Percentiles rank a stretch among this genome's conserved stretches.
These are phyloP conservation scores for Artibeus jamaicensis DNA, from an alignment of 2,797 vertebrate species.

Conservation along the genomic window DNA sequence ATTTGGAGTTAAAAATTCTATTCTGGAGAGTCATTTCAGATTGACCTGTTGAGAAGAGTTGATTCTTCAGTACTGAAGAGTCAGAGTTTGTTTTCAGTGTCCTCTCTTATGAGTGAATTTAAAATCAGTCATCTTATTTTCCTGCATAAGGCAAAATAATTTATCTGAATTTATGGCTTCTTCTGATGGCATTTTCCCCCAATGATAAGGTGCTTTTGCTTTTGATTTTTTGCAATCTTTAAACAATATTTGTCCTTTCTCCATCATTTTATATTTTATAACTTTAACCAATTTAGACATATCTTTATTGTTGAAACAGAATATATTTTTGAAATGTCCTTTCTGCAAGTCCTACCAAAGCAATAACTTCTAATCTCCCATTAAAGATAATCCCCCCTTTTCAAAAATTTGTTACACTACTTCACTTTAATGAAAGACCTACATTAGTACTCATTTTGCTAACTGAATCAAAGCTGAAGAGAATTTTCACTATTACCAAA, in stretches of 20 bases:
- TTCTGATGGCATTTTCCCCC: background rate
- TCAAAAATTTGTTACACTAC: background rate
- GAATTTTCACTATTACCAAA: background rate
- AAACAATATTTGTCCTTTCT: background rate
- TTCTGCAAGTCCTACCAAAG: background rate
- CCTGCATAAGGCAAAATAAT: slow-evolving; percentile 1
- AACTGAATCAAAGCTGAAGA: background rate
- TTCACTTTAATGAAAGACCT: background rate
- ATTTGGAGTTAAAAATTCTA: background rate
- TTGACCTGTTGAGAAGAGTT: background rate
- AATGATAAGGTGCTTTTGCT: background rate
- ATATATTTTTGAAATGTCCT: background rate
- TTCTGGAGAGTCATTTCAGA: background rate
- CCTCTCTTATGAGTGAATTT: background rate
- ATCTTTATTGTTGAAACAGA: background rate
- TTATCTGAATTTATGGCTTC: background rate
- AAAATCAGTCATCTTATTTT: background rate
- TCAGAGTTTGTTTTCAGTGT: background rate
- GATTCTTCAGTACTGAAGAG: background rate
- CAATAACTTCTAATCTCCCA: background rate
- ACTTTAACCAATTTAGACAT: background rate
- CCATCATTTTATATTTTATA: background rate
- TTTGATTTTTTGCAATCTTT: background rate
- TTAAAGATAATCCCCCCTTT: background rate
- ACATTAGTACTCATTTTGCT: background rate